phyloP scores from a whole-genome alignment of 1,140 invertebrate genomes.

The Drosophila sucinea region DNA sequence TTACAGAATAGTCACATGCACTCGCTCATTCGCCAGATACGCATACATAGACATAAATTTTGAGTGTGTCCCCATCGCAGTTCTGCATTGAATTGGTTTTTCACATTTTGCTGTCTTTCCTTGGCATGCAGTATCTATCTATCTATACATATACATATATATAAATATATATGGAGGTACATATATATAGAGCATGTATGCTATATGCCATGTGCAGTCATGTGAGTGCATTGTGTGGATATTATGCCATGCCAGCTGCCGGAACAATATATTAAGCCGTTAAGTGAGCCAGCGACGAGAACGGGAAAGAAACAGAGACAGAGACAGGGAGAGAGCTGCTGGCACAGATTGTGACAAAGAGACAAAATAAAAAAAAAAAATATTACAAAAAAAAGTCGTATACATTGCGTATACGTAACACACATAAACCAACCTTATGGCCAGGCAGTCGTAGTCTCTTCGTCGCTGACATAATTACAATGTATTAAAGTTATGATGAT shows the following conservation, averaged over 20 bases:
- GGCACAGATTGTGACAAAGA: slow-evolving; percentile 69
- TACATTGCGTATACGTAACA: slow-evolving; percentile 70
- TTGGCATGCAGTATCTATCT: neutral
- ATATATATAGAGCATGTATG: slow-evolving; percentile 25
- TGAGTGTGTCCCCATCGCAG: slow-evolving; percentile 41
- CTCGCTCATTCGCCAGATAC: slow-evolving; percentile 21
- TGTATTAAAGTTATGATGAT: slow-evolving; percentile 72
- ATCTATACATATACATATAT: slow-evolving; percentile 17
- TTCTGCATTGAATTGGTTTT: slow-evolving; percentile 62
- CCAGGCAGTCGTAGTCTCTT: neutral
- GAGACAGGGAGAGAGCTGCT: slow-evolving; percentile 16
- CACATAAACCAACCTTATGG: slow-evolving; percentile 17
- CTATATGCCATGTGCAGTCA: slow-evolving; percentile 55
- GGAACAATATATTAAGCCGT: slow-evolving; percentile 80
- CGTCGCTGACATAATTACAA: slow-evolving; percentile 74
- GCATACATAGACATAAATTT: slow-evolving; percentile 40
- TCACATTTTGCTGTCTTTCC: slow-evolving; percentile 46
- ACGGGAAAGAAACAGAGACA: neutral
- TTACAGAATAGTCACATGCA: slow-evolving; percentile 54
- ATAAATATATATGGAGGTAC: neutral
- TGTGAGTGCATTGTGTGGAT: slow-evolving; percentile 38
- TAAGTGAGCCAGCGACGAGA: slow-evolving; percentile 66
- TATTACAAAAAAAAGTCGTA: slow-evolving; percentile 34
- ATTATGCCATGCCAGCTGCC: slow-evolving; percentile 73
- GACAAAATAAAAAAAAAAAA: slow-evolving; percentile 3